Base-by-base conservation (phyloP, 1,140 invertebrate species). In the Macrotrachela quadricornifera region DNA sequence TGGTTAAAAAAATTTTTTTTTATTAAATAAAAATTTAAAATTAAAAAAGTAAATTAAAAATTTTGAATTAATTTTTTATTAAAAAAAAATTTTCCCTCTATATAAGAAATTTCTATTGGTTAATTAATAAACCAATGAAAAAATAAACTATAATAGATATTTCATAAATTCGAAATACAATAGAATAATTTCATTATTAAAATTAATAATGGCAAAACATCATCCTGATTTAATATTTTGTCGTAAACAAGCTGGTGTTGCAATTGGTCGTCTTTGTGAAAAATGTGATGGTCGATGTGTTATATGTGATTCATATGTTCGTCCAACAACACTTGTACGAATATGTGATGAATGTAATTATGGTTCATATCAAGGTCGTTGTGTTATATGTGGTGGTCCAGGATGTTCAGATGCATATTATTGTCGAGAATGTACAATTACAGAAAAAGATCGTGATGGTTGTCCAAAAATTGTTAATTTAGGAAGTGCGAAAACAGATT, bases 301-400 rank as follows among this genome's bases (percentile, higher is more conserved):
- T 0, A 96, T 97, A 62, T 97, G 94, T 69, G 94, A 99, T 69
- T 96, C 91, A 0, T 97, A 99, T 69, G 94, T 99, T 0, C 75
- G 92, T 49, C 94, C 94, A 0, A 94, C 86, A 63, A 99, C 94
- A 0, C 67, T 99, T 50, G 94, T 99, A 0, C 72, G 94, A 50
- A 97, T 97, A 58, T 99, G 94, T 70, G 94, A 99, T 65, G 94
- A 99, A 74, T 99, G 94, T 66, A 99, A 99, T 71, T 99, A 99
- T 67, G 94, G 91, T 13, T 96, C 90, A 0, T 97, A 97, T 69
- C 92, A 97, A 72, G 73, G 73, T 38, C 75, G 94, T 57, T 99
- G 94, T 73, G 92, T 99, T 0, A 97, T 97, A 57, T 99, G 94
- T 72, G 94, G 94, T 46, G 94, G 94, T 11, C 88, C 90, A 42